Conservation (phyloP, 2,113 vertebrate genomes). For the Nanorana parkeri region DNA sequence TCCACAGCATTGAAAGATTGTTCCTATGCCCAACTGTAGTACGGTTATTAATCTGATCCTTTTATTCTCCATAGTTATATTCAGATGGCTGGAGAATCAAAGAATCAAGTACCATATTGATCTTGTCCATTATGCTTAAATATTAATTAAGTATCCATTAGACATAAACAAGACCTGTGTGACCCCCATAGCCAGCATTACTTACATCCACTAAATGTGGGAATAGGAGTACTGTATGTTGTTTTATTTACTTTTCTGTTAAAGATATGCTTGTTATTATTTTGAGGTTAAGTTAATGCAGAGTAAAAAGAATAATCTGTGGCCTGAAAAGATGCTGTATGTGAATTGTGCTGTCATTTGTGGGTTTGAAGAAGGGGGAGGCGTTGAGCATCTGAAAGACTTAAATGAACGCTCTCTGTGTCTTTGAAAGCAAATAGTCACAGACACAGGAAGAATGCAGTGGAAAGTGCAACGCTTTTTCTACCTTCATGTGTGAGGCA, state of each 20-base stretch:
- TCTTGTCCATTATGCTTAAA: slow-evolving; percentile 27
- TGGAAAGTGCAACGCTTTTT: slow-evolving; percentile 68
- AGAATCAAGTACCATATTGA: slow-evolving; percentile 24
- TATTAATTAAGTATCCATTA: slow-evolving; percentile 49
- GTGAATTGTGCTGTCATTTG: slow-evolving; percentile 72
- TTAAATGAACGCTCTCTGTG: slow-evolving; percentile 76
- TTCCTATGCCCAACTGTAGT: no score
- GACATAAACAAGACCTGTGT: slow-evolving; percentile 5
- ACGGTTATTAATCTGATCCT: no score
- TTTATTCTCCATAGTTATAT: neutral
- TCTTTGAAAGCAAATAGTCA: slow-evolving; percentile 71
- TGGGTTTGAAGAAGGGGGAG: slow-evolving; percentile 71
- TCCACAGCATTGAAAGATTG: no score
- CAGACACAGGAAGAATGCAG: slow-evolving; percentile 62
- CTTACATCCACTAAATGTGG: neutral
- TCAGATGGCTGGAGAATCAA: neutral
- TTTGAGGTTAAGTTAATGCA: neutral
- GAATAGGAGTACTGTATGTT: neutral
- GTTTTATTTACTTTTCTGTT: no score
- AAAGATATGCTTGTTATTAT: no score
- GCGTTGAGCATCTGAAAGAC: slow-evolving; percentile 73
- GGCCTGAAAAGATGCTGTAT: slow-evolving; percentile 61
- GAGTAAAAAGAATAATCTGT: slow-evolving; percentile 54
- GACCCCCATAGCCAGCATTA: neutral
- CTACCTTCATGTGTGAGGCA: slow-evolving; percentile 67